Conservation (phyloP, 1,140 invertebrate genomes). For the Microplitis demolitor region DNA sequence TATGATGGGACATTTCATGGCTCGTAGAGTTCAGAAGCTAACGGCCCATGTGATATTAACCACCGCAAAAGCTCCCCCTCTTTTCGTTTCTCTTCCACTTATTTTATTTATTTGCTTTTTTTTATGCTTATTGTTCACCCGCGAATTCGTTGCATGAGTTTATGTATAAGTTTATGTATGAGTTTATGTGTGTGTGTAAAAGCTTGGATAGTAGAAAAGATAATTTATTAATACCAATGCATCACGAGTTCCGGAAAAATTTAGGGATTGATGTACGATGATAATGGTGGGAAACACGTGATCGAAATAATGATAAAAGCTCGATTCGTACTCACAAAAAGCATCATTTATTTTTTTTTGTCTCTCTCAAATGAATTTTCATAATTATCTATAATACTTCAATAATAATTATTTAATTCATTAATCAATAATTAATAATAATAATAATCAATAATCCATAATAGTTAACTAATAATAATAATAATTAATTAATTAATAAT, state of each 20-base stretch:
- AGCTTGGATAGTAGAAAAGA: no score
- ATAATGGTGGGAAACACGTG: slow-evolving; percentile 22
- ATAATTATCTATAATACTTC: slow-evolving; percentile 60
- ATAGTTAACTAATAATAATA: neutral
- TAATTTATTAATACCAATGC: neutral
- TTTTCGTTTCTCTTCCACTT: slow-evolving; percentile 26
- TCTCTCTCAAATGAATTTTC: slow-evolving; percentile 59
- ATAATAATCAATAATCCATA: slow-evolving; percentile 4
- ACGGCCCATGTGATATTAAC: slow-evolving; percentile 55
- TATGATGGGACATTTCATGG: slow-evolving; percentile 60
- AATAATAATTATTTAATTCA: slow-evolving; percentile 51
- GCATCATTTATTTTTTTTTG: slow-evolving; percentile 59
- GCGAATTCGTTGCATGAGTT: slow-evolving; percentile 35
- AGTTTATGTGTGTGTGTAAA: no score
- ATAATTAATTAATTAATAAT: slow-evolving; percentile 16
- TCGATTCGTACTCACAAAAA: slow-evolving; percentile 59
- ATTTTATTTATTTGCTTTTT: slow-evolving; percentile 4
- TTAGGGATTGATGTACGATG: neutral
- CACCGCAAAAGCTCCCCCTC: slow-evolving; percentile 34
- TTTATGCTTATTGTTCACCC: slow-evolving; percentile 31
- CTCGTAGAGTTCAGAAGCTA: slow-evolving; percentile 51
- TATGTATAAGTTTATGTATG: no score
- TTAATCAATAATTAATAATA: slow-evolving; percentile 36
- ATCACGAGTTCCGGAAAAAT: neutral
- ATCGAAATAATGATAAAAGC: slow-evolving; percentile 37